Percentiles rank a stretch among this genome's conserved stretches.
phyloP scores from a whole-genome alignment of 2,113 vertebrate genomes.

The Perognathus longimembris region DNA sequence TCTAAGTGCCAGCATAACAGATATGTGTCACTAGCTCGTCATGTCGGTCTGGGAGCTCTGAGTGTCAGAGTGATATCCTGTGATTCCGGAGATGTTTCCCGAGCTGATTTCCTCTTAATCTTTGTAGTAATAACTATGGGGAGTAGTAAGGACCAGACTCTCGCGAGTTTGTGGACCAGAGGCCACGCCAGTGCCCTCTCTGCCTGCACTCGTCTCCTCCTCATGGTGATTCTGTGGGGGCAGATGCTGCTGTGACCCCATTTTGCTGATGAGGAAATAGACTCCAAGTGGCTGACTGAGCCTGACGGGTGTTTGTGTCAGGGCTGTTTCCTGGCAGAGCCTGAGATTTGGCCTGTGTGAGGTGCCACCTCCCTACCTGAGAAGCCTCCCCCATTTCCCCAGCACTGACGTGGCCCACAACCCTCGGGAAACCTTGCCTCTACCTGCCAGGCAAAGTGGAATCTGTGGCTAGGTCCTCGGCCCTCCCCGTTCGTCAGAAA shows the following conservation, averaged over 20 bases:
- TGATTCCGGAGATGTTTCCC: neutral
- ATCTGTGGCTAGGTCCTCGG: rapidly evolving
- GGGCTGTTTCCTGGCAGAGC: neutral
- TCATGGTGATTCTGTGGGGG: too few species aligned
- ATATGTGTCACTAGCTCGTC: too few species aligned
- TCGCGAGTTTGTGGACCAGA: too few species aligned
- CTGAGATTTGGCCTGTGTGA: neutral
- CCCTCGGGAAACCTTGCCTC: neutral
- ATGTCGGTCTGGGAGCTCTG: too few species aligned
- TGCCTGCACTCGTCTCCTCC: neutral
- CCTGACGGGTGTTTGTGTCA: neutral
- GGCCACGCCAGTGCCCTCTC: neutral
- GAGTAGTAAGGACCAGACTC: neutral
- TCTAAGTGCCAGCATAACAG: too few species aligned
- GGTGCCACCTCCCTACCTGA: neutral
- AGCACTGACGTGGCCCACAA: neutral
- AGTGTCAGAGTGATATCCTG: neutral
- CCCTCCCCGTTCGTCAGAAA: neutral
- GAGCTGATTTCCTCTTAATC: neutral
- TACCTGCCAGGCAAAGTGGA: neutral
- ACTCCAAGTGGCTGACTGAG: neutral
- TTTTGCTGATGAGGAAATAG: neutral
- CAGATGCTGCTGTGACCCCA: neutral
- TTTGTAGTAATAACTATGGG: neutral
- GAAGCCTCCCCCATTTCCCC: neutral